Evolutionary conservation across 2,113 vertebrate species (phyloP).

Genomic region (Etheostoma cragini): DNA sequence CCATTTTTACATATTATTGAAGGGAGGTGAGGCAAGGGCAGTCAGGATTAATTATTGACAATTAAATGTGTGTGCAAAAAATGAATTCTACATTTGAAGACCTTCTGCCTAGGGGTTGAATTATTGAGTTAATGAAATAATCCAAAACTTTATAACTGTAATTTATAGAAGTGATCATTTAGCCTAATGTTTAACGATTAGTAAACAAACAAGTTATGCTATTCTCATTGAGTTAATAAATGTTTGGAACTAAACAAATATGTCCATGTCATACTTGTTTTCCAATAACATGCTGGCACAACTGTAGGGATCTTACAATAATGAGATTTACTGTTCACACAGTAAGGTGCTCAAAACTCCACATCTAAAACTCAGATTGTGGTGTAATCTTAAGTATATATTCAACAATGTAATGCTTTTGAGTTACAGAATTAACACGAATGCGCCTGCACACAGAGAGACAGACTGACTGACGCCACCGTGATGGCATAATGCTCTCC

Average conservation of each 20-base stretch:
- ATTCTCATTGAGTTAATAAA: constrained; percentile 5
- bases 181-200: neutral
- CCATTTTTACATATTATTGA: neutral
- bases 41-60: neutral
- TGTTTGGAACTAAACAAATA: neutral
- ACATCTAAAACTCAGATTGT: constrained; percentile 7
- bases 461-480: constrained; percentile 46
- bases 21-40: neutral
- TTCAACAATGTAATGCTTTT: constrained; percentile 19
- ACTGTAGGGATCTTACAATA: neutral
- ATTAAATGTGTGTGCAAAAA: neutral
- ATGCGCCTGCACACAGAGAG: constrained; percentile 16
- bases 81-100: constrained; percentile 13
- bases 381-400: neutral
- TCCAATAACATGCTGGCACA: neutral
- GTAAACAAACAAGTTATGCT: neutral
- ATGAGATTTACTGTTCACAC: neutral
- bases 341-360: constrained; percentile 3
- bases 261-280: neutral
- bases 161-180: constrained; percentile 2
- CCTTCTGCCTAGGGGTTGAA: neutral
- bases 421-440: constrained; percentile 38
- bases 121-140: constrained; percentile 1
- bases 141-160: neutral
- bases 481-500: constrained; percentile 17